These are phyloP conservation scores for Mus spicilegus DNA, from an alignment of 2,113 vertebrate species.

Conservation along the genomic window DNA sequence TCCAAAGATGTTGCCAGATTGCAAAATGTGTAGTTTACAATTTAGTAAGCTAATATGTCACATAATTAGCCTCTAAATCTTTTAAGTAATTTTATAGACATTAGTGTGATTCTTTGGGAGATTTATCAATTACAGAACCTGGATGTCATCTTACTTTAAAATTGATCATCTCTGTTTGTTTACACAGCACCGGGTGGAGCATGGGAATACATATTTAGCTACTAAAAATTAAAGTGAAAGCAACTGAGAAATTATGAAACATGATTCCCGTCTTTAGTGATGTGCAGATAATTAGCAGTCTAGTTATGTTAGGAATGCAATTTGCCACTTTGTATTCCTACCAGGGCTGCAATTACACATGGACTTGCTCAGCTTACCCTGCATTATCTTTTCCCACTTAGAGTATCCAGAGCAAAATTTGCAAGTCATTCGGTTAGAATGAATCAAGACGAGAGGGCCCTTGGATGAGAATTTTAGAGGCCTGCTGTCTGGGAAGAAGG, in stretches of 20 bases:
- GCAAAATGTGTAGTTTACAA: background rate
- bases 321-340: background rate
- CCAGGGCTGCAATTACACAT: background rate
- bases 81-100: background rate
- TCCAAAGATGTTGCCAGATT: background rate
- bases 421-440: constrained; percentile 20
- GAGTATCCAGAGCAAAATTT: background rate
- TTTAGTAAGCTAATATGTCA: background rate
- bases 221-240: constrained; percentile 33
- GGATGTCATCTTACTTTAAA: background rate
- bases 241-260: constrained; percentile 26
- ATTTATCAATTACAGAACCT: background rate
- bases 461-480: background rate
- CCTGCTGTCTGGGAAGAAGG: constrained; percentile 20
- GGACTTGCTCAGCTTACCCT: background rate
- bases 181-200: background rate
- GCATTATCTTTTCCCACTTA: background rate
- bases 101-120: background rate
- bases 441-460: constrained; percentile 20
- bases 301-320: background rate
- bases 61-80: background rate
- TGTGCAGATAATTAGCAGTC: background rate
- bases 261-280: background rate
- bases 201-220: background rate
- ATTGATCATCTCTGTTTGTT: background rate